These are phyloP conservation scores for Pristionchus exspectatus DNA, from an alignment of 2,888 invertebrate species.

Conservation along the genomic window DNA sequence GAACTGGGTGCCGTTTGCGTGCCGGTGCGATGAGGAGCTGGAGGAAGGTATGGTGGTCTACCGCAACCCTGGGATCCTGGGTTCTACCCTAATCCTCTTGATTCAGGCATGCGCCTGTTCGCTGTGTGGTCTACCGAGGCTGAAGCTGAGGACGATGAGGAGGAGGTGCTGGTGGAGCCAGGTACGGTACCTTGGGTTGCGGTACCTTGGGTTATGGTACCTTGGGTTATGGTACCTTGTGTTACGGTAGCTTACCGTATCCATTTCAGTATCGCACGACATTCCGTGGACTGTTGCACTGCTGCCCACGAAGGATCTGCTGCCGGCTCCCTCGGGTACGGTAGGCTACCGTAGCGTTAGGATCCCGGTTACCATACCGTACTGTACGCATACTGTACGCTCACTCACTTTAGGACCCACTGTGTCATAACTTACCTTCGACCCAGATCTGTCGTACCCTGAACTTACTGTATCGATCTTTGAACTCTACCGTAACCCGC, in stretches of 20 bases:
- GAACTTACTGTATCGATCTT: not conserved
- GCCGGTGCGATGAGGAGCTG: not conserved
- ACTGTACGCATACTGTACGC: no score
- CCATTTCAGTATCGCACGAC: not conserved
- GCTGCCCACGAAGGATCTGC: not conserved
- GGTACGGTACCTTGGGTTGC: not conserved
- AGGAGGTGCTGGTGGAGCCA: not conserved
- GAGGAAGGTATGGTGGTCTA: not conserved
- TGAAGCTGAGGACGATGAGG: not conserved
- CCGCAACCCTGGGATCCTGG: not conserved
- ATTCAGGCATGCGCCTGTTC: slow-evolving; percentile 10
- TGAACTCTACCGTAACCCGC: not conserved
- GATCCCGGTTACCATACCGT: no score
- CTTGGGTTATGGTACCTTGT: not conserved
- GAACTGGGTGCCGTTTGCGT: not conserved
- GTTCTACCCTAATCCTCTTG: not conserved
- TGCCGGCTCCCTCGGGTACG: not conserved
- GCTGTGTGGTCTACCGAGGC: not conserved
- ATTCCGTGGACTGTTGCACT: not conserved
- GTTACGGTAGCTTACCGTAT: not conserved
- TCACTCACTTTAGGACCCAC: no score
- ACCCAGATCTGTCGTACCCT: no score
- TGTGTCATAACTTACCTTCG: no score
- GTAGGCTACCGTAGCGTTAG: not conserved
- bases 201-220: no score